Conservation (phyloP, 2,888 invertebrate genomes). For the Nomada hirtipes region DNA sequence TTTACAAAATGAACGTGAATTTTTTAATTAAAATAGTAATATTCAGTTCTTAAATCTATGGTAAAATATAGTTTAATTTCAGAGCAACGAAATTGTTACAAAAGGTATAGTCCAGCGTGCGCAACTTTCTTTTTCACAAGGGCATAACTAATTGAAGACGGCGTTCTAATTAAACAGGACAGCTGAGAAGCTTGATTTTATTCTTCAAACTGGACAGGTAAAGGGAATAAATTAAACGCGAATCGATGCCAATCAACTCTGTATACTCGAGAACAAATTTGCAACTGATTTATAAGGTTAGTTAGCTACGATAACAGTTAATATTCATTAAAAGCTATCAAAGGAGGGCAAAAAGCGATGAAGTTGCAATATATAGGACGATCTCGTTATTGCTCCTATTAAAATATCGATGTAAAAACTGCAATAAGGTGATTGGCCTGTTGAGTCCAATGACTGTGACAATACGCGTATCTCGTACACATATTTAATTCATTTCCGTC, state of each 20-base stretch:
- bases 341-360: neutral
- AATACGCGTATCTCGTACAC: neutral
- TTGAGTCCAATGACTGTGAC: neutral
- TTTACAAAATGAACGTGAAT: too few relatives aligned
- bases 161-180: neutral
- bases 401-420: neutral
- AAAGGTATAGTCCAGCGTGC: too few relatives aligned
- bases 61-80: too few relatives aligned
- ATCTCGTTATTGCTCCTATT: constrained; percentile 9
- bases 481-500: neutral
- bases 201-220: constrained; percentile 9
- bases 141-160: too few relatives aligned
- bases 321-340: constrained; percentile 20
- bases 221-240: neutral
- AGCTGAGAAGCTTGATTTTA: neutral
- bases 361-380: constrained; percentile 3
- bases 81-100: too few relatives aligned
- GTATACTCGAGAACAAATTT: constrained; percentile 23
- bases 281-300: constrained; percentile 2
- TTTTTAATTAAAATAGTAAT: too few relatives aligned
- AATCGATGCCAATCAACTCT: neutral
- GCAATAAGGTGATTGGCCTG: neutral
- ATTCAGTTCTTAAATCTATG: too few relatives aligned
- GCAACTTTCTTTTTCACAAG: too few relatives aligned
- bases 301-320: constrained; percentile 8